Percentiles rank a stretch among this genome's conserved stretches.
Evolutionary conservation across 2,113 vertebrate genomes (phyloP).

Genomic region (Notothenia coriiceps): DNA sequence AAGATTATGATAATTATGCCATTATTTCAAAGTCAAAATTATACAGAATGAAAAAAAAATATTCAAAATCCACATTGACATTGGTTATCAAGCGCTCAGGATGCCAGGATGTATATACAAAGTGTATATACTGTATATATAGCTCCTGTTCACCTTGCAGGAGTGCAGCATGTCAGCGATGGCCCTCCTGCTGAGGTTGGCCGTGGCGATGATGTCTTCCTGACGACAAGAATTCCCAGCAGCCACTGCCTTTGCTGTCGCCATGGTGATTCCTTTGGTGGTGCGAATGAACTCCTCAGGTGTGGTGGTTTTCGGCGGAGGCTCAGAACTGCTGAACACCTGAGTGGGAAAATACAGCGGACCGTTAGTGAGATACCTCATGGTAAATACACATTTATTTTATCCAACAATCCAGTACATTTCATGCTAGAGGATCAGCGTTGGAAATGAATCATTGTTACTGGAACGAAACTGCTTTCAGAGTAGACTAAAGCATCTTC

Average conservation of each 20-base stretch:
- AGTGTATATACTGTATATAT: too few relatives aligned
- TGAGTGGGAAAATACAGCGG: slow-evolving; percentile 55
- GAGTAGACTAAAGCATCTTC: neutral
- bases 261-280: slow-evolving; percentile 98
- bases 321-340: slow-evolving; percentile 93
- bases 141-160: slow-evolving; percentile 89
- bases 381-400: neutral
- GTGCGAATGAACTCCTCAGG: slow-evolving; percentile 98
- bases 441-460: neutral
- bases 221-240: slow-evolving; percentile 97
- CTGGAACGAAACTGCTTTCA: neutral
- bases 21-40: too few relatives aligned
- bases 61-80: too few relatives aligned
- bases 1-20: too few relatives aligned
- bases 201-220: slow-evolving; percentile 96
- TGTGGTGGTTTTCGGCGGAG: slow-evolving; percentile 92
- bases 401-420: neutral
- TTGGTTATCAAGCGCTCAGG: too few relatives aligned
- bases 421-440: neutral
- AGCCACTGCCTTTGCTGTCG: slow-evolving; percentile 96
- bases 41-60: too few relatives aligned
- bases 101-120: too few relatives aligned
- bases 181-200: slow-evolving; percentile 95
- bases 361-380: neutral
- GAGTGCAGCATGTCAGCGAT: slow-evolving; percentile 97